Percentiles rank a stretch among this genome's conserved stretches.
Evolutionary conservation across 2,113 vertebrate genomes (phyloP).

Genomic region (Alosa alosa): DNA sequence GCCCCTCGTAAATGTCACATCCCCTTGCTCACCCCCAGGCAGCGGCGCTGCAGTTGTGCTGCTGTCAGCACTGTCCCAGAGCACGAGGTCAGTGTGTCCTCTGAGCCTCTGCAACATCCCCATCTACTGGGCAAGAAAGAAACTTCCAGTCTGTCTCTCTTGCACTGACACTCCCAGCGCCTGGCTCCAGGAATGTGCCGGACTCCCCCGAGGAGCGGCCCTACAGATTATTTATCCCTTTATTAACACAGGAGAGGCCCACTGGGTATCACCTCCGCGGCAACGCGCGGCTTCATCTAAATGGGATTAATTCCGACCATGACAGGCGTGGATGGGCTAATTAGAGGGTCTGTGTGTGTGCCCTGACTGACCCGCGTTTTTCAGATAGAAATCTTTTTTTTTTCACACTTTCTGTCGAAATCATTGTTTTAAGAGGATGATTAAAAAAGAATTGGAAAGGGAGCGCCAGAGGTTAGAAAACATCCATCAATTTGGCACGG

Average conservation of each 20-base stretch:
- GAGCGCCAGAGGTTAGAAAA: constrained; percentile 15
- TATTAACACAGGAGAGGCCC: neutral
- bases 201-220: neutral
- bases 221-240: too few species aligned
- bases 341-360: neutral
- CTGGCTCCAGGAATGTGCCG: neutral
- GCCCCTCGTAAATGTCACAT: constrained; percentile 38
- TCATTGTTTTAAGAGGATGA: constrained; percentile 19
- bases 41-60: constrained; percentile 40
- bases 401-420: neutral
- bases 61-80: constrained; percentile 34
- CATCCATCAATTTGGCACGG: constrained; percentile 38
- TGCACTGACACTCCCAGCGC: neutral
- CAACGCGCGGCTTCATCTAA: neutral
- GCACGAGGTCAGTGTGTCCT: constrained; percentile 56
- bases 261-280: neutral
- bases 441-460: constrained; percentile 22
- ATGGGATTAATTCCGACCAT: neutral
- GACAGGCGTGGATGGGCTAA: neutral
- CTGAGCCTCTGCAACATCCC: constrained; percentile 66
- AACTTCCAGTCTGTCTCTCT: constrained; percentile 40
- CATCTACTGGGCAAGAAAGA: constrained; percentile 67
- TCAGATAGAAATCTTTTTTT: neutral
- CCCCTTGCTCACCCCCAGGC: neutral
- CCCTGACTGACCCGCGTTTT: neutral